phyloP scores from a whole-genome alignment of 2,113 vertebrate genomes.

The Hyaena hyaena region DNA sequence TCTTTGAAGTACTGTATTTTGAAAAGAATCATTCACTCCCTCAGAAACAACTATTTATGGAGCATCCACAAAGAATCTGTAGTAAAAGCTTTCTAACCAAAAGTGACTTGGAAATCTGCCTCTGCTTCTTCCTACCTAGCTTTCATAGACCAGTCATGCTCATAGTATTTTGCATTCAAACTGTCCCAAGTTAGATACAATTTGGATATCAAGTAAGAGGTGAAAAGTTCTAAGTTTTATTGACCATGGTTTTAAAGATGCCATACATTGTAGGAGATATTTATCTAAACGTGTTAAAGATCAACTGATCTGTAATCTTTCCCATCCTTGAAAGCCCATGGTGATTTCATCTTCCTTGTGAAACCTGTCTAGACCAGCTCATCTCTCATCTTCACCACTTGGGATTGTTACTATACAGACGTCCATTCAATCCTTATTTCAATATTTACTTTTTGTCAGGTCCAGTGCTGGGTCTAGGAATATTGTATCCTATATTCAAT shows the following conservation, averaged over 20 bases:
- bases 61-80: background rate
- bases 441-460: background rate
- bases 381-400: background rate
- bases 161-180: background rate
- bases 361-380: background rate
- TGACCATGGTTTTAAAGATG: background rate
- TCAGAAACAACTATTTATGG: background rate
- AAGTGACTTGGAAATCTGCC: background rate
- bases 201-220: background rate
- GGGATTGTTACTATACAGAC: too few species aligned
- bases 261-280: background rate
- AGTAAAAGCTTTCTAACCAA: background rate
- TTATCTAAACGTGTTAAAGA: constrained; percentile 10
- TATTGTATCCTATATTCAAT: background rate
- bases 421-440: background rate
- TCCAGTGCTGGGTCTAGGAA: background rate
- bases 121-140: background rate
- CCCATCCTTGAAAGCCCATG: background rate
- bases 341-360: background rate
- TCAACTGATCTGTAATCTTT: background rate
- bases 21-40: background rate
- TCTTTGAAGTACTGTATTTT: background rate
- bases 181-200: background rate
- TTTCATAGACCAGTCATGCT: background rate
- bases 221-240: constrained; percentile 2